Evolutionary conservation across 2,797 vertebrate species (phyloP).

Genomic region (Spinibarbus caldwelli): DNA sequence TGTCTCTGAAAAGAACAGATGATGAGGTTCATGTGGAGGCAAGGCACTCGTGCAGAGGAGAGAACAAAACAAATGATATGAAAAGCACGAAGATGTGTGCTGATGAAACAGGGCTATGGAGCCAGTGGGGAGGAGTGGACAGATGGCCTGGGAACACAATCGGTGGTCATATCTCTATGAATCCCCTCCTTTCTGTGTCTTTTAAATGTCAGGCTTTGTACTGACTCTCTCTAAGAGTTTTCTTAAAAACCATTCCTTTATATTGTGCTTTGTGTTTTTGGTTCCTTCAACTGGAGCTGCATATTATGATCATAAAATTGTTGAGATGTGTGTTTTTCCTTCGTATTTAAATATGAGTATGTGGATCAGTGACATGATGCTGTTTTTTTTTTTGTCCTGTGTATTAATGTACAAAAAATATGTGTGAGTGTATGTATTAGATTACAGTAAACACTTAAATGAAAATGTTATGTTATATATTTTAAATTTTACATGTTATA

Average conservation of each 20-base stretch:
- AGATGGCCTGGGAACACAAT: conserved; percentile 25
- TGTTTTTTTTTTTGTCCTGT: not conserved
- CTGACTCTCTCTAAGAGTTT: conserved; percentile 19
- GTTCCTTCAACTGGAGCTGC: not conserved
- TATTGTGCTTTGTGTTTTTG: conserved; percentile 11
- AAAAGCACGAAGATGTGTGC: not conserved
- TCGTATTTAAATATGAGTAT: not conserved
- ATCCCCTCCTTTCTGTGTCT: not conserved
- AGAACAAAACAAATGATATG: conserved; percentile 47
- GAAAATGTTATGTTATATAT: too few species aligned
- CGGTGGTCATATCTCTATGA: conserved; percentile 8
- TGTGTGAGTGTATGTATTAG: too few species aligned
- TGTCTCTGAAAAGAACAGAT: conserved; percentile 23
- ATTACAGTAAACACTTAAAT: not conserved
- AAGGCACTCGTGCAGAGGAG: conserved; percentile 48
- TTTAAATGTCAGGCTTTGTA: conserved; percentile 54
- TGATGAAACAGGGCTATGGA: not conserved
- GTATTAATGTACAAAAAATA: not conserved
- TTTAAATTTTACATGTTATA: not conserved
- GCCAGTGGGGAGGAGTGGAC: conserved; percentile 27
- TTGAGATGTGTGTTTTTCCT: not conserved
- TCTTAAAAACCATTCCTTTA: conserved; percentile 3
- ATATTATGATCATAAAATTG: not conserved
- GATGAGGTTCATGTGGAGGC: conserved; percentile 49
- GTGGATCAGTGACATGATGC: not conserved